These are phyloP conservation scores for Caenorhabditis virilis DNA, from an alignment of 2,888 invertebrate species.

Conservation along the genomic window DNA sequence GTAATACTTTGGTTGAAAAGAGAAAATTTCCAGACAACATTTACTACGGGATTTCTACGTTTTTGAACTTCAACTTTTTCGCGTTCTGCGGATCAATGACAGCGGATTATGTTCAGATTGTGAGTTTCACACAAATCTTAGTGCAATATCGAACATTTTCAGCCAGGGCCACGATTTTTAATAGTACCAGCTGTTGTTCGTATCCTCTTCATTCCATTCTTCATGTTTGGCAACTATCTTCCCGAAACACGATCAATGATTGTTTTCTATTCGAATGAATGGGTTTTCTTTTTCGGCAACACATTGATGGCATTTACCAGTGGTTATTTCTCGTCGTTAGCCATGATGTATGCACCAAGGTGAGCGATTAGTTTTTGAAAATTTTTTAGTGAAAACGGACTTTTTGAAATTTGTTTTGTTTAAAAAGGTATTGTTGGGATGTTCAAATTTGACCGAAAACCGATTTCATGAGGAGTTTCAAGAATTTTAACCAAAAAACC, in stretches of 20 bases:
- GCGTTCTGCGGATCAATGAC: slow-evolving; percentile 90
- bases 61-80: slow-evolving; percentile 87
- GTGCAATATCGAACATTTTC: slow-evolving; percentile 39
- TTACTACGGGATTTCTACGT: slow-evolving; percentile 79
- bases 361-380: slow-evolving; percentile 7
- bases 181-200: slow-evolving; percentile 79
- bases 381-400: too few species aligned
- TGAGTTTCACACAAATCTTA: slow-evolving; percentile 61
- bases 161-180: slow-evolving; percentile 82
- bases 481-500: too few species aligned
- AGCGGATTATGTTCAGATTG: slow-evolving; percentile 80
- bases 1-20: neutral
- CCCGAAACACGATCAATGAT: slow-evolving; percentile 77
- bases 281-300: slow-evolving; percentile 67
- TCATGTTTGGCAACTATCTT: slow-evolving; percentile 86
- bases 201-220: slow-evolving; percentile 83
- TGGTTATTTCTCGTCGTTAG: slow-evolving; percentile 88
- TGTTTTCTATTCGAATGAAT: slow-evolving; percentile 80
- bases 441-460: too few species aligned
- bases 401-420: too few species aligned
- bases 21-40: slow-evolving; percentile 29
- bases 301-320: slow-evolving; percentile 83
- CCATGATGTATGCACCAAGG: slow-evolving; percentile 89
- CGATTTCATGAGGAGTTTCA: neutral
- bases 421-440: too few species aligned